Conservation (phyloP, 1,140 invertebrate species). For the Aphelenchoides besseyi region DNA sequence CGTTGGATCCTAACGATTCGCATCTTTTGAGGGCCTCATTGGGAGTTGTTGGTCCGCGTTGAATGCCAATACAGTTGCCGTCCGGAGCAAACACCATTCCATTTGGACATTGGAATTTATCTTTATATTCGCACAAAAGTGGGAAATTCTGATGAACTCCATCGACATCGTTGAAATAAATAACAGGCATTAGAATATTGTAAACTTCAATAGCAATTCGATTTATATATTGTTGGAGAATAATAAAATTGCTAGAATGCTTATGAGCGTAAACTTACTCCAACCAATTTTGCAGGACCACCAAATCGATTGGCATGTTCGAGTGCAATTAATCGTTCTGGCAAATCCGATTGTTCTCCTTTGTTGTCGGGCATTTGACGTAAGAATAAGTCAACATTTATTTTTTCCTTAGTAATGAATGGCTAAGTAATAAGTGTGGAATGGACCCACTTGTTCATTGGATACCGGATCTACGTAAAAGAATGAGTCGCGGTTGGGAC, state of each 20-base stretch:
- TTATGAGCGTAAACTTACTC: no score
- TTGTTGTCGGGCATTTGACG: constrained; percentile 11
- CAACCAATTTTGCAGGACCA: constrained; percentile 11
- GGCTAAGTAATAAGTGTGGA: neutral
- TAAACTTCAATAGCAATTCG: no score
- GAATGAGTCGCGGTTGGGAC: neutral
- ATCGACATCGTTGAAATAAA: constrained; percentile 18
- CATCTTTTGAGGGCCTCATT: neutral
- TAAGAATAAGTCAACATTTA: constrained; percentile 2
- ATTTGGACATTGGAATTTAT: constrained; percentile 3
- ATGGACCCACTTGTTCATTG: neutral
- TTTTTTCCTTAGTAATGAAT: neutral
- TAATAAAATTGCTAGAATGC: no score
- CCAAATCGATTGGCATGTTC: constrained; percentile 11
- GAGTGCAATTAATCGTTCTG: neutral
- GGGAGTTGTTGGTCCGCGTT: neutral
- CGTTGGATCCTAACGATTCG: neutral
- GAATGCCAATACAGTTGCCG: constrained; percentile 9
- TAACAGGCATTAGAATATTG: no score
- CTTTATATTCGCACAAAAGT: constrained; percentile 13
- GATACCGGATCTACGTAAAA: neutral
- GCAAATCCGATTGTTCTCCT: neutral
- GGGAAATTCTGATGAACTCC: constrained; percentile 9
- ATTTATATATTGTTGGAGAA: no score
- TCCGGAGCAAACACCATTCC: neutral